Evolutionary conservation across 2,113 vertebrate species (phyloP), one percentile per base, ranked within the genome.

Genomic region (Pavo muticus): DNA sequence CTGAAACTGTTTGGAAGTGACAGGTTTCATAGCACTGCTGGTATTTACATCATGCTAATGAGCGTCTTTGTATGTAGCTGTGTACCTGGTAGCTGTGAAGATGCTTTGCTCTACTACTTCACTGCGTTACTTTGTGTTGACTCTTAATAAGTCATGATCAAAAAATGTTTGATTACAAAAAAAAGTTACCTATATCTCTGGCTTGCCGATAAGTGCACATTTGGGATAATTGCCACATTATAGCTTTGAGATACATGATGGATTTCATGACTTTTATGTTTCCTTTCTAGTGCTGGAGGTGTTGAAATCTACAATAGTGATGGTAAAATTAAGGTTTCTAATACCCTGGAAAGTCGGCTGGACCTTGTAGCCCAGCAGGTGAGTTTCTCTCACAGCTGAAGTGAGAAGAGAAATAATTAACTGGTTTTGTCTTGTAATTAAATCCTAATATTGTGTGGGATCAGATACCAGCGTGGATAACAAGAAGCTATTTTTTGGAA

Each of bases 321-420:
- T 83, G 98, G 99, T 39, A 99, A 99, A 97, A 99, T 99, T 91
- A 99, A 99, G 93, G 99, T 99, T 90, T 96, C 99, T 71, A 99
- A 99, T 96, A 99, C 99, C 47, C 96, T 99, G 93, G 99, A 99
- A 96, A 99, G 99, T 97, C 97, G 99, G 54, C 98, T 99, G 98
- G 99, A 99, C 16, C 99, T 99, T 61, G 98, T 99, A 95, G 99
- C 99, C 80, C 99, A 99, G 97, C 99, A 99, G 98, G 99, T 99
- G 63, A 97, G 97, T 88, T 71, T 84, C 40, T 68, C 15, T 56
- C 75, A 35, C 25, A 76, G 14, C 9, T 5, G 11, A 30, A 10
- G 9, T 68, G 32, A 71, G 63, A 10, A 60, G 10, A 88, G 68
- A 25, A 17, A 8, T 20, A 77, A 4, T 83, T 80, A 68, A 69